Percentiles rank a stretch among this genome's conserved stretches.
phyloP scores from a whole-genome alignment of 1,140 invertebrate genomes.

The Drosophila nikananu region DNA sequence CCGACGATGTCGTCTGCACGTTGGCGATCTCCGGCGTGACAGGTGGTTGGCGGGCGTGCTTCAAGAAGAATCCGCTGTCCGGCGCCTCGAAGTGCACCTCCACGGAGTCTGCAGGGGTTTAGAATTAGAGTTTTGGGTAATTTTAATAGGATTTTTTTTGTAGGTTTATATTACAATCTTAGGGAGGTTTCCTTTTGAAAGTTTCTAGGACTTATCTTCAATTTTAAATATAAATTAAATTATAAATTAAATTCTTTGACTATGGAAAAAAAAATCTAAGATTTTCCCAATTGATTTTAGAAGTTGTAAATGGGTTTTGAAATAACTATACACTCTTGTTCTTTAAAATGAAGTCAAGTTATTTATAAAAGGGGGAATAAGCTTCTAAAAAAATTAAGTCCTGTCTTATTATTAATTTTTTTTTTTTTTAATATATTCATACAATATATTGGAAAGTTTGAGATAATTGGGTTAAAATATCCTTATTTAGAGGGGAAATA shows the following conservation, averaged over 20 bases:
- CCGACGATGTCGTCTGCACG: conserved; percentile 65
- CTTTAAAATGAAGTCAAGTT: not conserved
- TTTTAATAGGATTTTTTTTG: not conserved
- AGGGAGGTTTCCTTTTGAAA: not conserved
- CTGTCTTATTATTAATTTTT: not conserved
- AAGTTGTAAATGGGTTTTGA: not conserved
- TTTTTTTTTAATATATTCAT: not conserved
- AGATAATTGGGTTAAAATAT: not conserved
- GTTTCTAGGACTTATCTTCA: not conserved
- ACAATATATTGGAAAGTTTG: not conserved
- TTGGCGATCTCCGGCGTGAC: conserved; percentile 80
- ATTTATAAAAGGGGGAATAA: not conserved
- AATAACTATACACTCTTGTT: not conserved
- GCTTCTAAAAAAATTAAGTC: not conserved
- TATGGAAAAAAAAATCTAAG: not conserved
- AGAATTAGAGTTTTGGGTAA: not conserved
- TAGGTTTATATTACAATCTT: not conserved
- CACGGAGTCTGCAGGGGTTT: conserved; percentile 85
- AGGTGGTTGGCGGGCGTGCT: conserved; percentile 90
- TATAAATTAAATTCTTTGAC: not conserved
- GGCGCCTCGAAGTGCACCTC: conserved; percentile 96
- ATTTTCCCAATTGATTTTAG: rapidly evolving
- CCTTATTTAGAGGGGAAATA: not conserved
- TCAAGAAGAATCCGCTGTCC: conserved; percentile 95
- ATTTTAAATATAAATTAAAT: not conserved